Base-by-base conservation (phyloP, 2,888 invertebrate species). In the Noctua janthe region DNA sequence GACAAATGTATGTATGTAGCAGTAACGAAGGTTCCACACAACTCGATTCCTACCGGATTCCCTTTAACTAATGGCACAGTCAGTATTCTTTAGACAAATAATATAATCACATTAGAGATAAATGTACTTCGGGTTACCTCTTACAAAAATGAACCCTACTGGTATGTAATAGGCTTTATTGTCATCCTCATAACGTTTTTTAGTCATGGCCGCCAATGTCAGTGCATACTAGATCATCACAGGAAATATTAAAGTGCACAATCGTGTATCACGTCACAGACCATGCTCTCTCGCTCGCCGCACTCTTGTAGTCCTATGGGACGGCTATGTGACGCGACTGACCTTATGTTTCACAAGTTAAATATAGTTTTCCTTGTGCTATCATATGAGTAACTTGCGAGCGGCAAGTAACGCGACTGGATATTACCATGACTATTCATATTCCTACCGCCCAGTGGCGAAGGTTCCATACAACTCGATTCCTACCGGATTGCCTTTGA, bases 301-400 rank as follows among this genome's bases (percentile, higher is more conserved):
- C 3, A 47, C 15, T 67, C 13, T 15, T 8, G n/a, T 8, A 47
- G 69, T n/a, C 47, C 47, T 7, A n/a, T 15, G n/a, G 39, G 7
- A n/a, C 43, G n/a, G 0, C 43, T 11, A 47, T 47, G 15, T 7
- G 15, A 47, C n/a, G 1, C 15, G 15, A 69, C 47, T 4, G 8
- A 8, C 3, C 47, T 69, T n/a, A 47, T 7, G 17, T 17, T n/a
- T 47, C 47, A 69, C 8, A 17, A 43, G 13, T 1, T 49, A 73
- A 70, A 70, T 56, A 62, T 29, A 47, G 17, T 82, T 82, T 82
- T 82, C 81, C 81, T 71, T 76, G 23, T 76, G 17, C 43, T 67
- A 71, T 69, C 59, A 71, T n/a, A 71, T 76, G 43, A 75, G 8
- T 35, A 71, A 59, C 29, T 43, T 47, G 3, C 11, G 23, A 23